Percentiles rank a stretch among this genome's conserved stretches.
Conservation (phyloP, 1,140 invertebrate species). For the Diprion similis region DNA sequence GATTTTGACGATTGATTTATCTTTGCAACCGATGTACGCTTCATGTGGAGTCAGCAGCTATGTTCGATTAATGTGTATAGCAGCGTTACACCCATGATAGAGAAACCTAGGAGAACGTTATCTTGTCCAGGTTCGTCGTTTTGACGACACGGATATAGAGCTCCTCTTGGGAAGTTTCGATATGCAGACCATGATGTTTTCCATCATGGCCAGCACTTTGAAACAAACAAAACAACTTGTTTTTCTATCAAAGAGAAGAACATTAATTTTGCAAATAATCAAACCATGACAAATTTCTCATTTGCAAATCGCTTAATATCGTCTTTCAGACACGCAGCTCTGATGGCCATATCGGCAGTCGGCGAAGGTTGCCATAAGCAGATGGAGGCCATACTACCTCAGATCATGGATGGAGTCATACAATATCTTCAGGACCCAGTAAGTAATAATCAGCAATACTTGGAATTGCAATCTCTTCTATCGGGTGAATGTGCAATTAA, state of each 20-base stretch:
- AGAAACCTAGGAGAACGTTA: constrained; percentile 36
- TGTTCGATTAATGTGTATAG: constrained; percentile 35
- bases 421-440: constrained; percentile 88
- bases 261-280: constrained; percentile 32
- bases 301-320: constrained; percentile 11
- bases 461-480: constrained; percentile 31
- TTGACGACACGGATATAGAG: constrained; percentile 37
- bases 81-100: constrained; percentile 54
- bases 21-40: constrained; percentile 19
- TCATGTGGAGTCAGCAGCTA: constrained; percentile 52
- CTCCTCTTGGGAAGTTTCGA: constrained; percentile 10
- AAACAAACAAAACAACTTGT: background rate
- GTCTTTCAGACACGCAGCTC: constrained; percentile 82
- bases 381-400: constrained; percentile 92
- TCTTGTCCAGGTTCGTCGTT: constrained; percentile 38
- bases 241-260: constrained; percentile 34
- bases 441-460: constrained; percentile 52
- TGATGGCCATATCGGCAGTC: constrained; percentile 98
- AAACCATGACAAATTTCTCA: constrained; percentile 39
- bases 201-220: background rate
- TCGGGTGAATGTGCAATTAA: constrained; percentile 23
- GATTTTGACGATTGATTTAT: constrained; percentile 8
- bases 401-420: constrained; percentile 90
- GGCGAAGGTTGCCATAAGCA: constrained; percentile 98
- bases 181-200: background rate